A percentile compares a stretch with the other conserved stretches of the same genome.
Conservation (phyloP, 2,888 invertebrate genomes). For the Scelioninae gen. 1 region DNA sequence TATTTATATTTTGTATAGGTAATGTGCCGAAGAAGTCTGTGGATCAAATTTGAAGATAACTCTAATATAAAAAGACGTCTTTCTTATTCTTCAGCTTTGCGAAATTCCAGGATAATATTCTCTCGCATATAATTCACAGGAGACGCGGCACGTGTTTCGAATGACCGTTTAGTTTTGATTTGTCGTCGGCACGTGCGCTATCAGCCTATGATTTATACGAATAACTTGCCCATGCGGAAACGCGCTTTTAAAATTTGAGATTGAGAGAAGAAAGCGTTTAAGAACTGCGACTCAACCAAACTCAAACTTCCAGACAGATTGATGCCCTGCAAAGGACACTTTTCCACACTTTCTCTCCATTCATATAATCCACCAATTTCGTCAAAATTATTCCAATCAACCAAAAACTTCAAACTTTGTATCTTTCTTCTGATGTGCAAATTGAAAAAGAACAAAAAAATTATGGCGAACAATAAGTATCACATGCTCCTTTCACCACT, state of each 20-base stretch:
- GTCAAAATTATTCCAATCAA: too few species aligned
- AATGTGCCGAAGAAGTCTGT: conserved; percentile 27
- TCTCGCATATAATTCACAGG: conserved; percentile 64
- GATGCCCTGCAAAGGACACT: conserved; percentile 1
- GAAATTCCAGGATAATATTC: conserved; percentile 63
- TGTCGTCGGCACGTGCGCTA: conserved; percentile 66
- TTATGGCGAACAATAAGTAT: neutral
- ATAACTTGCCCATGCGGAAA: conserved; percentile 57
- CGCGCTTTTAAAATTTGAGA: conserved; percentile 61
- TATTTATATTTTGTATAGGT: conserved; percentile 26
- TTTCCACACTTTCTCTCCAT: too few species aligned
- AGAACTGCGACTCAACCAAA: conserved; percentile 10
- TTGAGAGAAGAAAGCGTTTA: conserved; percentile 45
- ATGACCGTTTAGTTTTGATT: conserved; percentile 70
- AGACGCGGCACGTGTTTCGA: conserved; percentile 70
- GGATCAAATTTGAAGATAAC: conserved; percentile 7
- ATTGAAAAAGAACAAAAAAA: too few species aligned
- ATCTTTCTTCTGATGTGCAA: too few species aligned
- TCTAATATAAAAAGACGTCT: conserved; percentile 51
- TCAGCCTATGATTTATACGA: conserved; percentile 67
- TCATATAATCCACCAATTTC: too few species aligned
- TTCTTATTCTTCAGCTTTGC: conserved; percentile 57
- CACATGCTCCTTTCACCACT: neutral
- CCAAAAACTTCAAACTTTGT: too few species aligned
- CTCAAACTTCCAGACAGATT: conserved; percentile 18